Evolutionary conservation across 2,113 vertebrate species (phyloP), one percentile per base, ranked within the genome.

Genomic region (Tursiops truncatus): DNA sequence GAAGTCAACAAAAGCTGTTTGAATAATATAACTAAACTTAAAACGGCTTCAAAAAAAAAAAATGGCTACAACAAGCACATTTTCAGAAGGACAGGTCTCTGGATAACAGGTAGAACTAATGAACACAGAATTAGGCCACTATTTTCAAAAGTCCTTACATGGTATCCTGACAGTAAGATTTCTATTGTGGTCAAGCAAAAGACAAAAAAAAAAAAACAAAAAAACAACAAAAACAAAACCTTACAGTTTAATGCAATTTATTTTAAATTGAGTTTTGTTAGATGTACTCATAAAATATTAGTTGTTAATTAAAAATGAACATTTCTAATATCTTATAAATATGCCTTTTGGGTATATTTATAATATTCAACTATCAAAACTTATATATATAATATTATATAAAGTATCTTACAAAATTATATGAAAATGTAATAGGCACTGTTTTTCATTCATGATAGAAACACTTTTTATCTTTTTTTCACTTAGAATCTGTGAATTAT

Each of bases 301-400:
- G 53, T 70, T 84, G 80, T 83, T 95, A 93, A 95, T 91, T 88
- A 93, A 94, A 96, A 93, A 85, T 10, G 8, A 89, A 50, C 83
- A 56, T 36, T 76, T 87, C n/a, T 92, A 70, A 38, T 62, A 73
- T 76, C 18, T 58, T 86, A 21, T 65, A 81, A 86, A 26, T 76
- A 91, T 93, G n/a, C 7, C 31, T 91, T 68, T 21, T 9, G 56
- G 25, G 56, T 89, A 4, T 77, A 79, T 92, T 79, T 76, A 36
- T 91, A 91, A 68, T 53, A 95, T 36, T 44, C 31, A 97, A 23
- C 11, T 82, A 80, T 80, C 21, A 58, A 95, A 53, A 13, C 6
- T 36, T 36, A 0, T 73, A 58, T 31, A 26, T 68, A 50, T 20
- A 92, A 81, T 63, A 90, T 41, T 76, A 79, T 4, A 85, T 14